A percentile compares a stretch with the other conserved stretches of the same genome.
Conservation (phyloP, 2,797 vertebrate species). For the Malacoctenus gilli region DNA sequence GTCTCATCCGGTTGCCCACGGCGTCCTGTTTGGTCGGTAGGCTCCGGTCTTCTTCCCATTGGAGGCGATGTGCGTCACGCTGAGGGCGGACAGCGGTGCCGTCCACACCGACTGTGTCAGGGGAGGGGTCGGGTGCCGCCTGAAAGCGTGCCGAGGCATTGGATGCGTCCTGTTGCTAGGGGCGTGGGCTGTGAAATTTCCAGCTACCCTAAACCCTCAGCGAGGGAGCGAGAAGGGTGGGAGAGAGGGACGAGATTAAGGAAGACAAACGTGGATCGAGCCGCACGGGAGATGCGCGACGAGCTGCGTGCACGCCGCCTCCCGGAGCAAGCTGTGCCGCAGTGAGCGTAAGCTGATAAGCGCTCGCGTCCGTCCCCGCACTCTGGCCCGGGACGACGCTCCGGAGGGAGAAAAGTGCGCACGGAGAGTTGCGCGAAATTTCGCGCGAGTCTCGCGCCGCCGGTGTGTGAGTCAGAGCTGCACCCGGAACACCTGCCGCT, state of each 20-base stretch:
- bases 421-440: constrained; percentile 23
- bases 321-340: constrained; percentile 67
- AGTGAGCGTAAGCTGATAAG: constrained; percentile 73
- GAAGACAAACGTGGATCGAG: constrained; percentile 14
- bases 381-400: constrained; percentile 33
- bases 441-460: constrained; percentile 53
- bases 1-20: constrained; percentile 10
- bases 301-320: constrained; percentile 23
- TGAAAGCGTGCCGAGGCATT: constrained; percentile 72
- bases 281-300: constrained; percentile 34
- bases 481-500: constrained; percentile 35
- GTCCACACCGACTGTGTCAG: constrained; percentile 56
- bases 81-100: constrained; percentile 59
- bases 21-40: constrained; percentile 27
- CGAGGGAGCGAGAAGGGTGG: no score
- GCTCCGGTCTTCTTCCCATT: constrained; percentile 30
- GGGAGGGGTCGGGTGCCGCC: constrained; percentile 64
- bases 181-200: constrained; percentile 70
- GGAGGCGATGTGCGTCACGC: constrained; percentile 55
- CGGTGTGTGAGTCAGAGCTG: constrained; percentile 40
- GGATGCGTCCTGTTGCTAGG: constrained; percentile 81
- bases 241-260: constrained; percentile 25
- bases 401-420: constrained; percentile 3
- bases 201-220: constrained; percentile 17
- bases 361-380: constrained; percentile 27